Evolutionary conservation across 2,888 invertebrate species (phyloP).

Genomic region (Pristionchus mayeri): DNA sequence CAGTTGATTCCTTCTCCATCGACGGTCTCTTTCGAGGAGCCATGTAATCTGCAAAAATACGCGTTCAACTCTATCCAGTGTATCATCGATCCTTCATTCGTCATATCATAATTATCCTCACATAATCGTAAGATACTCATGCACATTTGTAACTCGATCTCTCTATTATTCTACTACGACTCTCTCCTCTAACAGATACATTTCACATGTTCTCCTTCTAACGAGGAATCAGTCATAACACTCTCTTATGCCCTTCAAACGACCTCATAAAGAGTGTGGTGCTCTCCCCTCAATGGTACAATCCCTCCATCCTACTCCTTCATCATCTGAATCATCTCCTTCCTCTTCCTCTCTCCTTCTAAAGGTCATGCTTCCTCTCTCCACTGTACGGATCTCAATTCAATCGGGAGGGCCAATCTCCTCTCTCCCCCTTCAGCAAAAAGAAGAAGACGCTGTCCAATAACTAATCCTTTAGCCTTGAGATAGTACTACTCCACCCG

Average conservation of each 20-base stretch:
- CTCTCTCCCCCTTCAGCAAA: background rate
- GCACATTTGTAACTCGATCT: background rate
- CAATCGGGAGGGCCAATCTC: background rate
- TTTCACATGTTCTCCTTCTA: background rate
- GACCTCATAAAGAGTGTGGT: background rate
- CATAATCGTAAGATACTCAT: background rate
- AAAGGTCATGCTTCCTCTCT: background rate
- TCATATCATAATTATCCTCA: background rate
- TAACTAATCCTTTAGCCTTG: background rate
- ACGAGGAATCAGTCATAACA: background rate
- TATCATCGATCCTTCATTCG: background rate
- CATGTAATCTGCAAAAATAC: background rate
- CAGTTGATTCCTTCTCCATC: background rate
- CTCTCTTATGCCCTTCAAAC: background rate
- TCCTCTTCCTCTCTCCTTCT: background rate
- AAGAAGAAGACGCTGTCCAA: background rate
- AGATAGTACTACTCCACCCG: background rate
- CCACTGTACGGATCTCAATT: background rate
- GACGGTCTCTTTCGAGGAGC: background rate
- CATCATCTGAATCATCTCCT: background rate
- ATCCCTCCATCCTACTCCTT: background rate
- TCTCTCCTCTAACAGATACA: background rate
- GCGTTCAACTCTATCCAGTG: background rate
- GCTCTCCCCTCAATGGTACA: background rate
- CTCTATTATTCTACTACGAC: background rate